Evolutionary conservation across 2,888 invertebrate genomes (phyloP).

Genomic region (Drosophila pullipes): DNA sequence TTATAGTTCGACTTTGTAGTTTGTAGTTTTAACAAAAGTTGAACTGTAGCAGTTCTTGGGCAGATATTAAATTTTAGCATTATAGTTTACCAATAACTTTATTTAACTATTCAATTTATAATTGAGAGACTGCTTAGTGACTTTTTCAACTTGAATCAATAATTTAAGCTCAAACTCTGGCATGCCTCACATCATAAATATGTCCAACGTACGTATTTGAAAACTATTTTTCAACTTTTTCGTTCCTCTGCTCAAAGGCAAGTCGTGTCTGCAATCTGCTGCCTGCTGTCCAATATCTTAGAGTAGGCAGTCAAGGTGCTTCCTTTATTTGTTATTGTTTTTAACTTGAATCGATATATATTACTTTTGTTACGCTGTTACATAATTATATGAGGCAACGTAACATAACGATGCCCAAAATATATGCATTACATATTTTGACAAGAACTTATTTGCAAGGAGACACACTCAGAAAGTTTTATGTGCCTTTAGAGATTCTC

Average conservation of each 20-base stretch:
- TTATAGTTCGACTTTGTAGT: background rate
- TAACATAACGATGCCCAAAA: constrained; percentile 62
- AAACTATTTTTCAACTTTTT: constrained; percentile 74
- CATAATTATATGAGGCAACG: constrained; percentile 26
- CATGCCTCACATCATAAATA: constrained; percentile 63
- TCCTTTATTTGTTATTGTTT: constrained; percentile 16
- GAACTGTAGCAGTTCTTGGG: background rate
- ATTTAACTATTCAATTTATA: constrained; percentile 12
- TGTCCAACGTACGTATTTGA: constrained; percentile 47
- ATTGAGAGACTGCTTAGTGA: constrained; percentile 9
- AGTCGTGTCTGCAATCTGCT: background rate
- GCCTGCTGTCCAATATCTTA: constrained; percentile 5
- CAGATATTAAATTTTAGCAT: background rate
- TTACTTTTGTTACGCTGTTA: constrained; percentile 57
- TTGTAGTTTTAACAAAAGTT: background rate
- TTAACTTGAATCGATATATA: constrained; percentile 70
- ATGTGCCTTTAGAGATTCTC: constrained; percentile 16
- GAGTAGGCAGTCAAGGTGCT: constrained; percentile 2
- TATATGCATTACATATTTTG: constrained; percentile 48
- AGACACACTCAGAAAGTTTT: constrained; percentile 23
- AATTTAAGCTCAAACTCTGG: constrained; percentile 41
- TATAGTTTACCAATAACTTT: constrained; percentile 19
- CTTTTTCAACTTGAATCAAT: constrained; percentile 54
- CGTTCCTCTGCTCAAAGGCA: constrained; percentile 18
- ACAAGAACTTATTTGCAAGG: constrained; percentile 54